Evolutionary conservation across 2,888 invertebrate species (phyloP), one percentile per base, ranked within the genome.

Genomic region (Tachina lurida): DNA sequence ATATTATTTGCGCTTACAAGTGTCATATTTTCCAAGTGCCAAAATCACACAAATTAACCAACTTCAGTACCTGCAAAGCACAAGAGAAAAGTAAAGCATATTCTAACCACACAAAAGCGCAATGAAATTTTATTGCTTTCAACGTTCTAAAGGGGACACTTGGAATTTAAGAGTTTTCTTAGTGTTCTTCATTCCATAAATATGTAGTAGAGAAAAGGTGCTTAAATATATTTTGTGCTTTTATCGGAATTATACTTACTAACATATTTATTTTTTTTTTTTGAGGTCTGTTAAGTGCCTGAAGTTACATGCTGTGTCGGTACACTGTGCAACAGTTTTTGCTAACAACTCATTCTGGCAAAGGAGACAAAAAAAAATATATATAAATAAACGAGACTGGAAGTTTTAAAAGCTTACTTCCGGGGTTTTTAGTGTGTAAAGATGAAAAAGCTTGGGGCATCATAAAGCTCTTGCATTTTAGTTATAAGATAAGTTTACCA

Each of bases 231-330:
- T 65, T 22, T 13, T 12, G 22, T 13, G 19, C 22, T 22, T 63
- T 63, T 63, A 19, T 13, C 5, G 19, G 13, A 3, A 45, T 10
- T 63, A 13, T 17, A 22, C 22, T 45, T 45, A 43, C 13, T 45
- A 10, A 31, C 4, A 31, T 31, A 31, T 22, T 15, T 45, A 15
- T 7, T 15, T 47, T 65, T 22, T 1, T 22, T 22, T 56, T 15
- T 22, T 19, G 10, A 3, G 3, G 63, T 13, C 19, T 45, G 43
- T 45, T 63, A 63, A 49, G 67, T 68, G 52, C 12, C 52, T 47
- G 9, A n/a, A 65, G 39, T 65, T 49, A 65, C 47, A 47, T 10
- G 31, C 45, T 47, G 65, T 47, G 31, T 49, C 65, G 7, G 31
- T 31, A 31, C 31, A 31, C 31, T 7, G 31, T 31, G 31, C 7